These are phyloP conservation scores for Syrrhaptes paradoxus DNA, from an alignment of 2,113 vertebrate genomes.

Conservation along the genomic window DNA sequence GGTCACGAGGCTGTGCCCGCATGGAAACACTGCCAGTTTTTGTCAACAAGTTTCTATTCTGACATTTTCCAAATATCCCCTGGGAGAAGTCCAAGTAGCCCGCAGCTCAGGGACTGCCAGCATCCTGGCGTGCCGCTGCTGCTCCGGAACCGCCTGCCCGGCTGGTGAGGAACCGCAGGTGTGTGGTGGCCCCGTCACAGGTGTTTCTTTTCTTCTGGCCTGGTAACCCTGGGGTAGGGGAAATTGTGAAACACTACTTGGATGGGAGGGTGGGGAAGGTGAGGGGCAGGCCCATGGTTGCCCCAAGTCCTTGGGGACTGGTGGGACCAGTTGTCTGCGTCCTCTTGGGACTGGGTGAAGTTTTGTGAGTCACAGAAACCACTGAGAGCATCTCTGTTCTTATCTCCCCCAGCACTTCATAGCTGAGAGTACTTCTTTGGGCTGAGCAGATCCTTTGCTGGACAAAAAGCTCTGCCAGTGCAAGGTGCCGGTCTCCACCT, in stretches of 20 bases:
- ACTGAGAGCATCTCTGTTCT: not conserved
- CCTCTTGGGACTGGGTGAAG: not conserved
- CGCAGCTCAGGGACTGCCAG: not conserved
- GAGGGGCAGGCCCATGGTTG: not conserved
- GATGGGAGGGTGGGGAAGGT: not conserved
- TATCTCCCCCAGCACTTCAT: not conserved
- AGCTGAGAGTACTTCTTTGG: not conserved
- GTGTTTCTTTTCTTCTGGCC: not conserved
- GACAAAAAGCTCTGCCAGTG: not conserved
- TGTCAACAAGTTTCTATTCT: constrained; percentile 60
- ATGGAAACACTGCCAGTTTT: constrained; percentile 28
- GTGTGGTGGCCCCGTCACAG: not conserved
- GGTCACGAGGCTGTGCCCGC: not conserved
- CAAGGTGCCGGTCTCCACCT: not conserved
- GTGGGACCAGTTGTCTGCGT: not conserved
- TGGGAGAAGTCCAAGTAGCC: constrained; percentile 43
- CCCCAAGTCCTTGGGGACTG: not conserved
- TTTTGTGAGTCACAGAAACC: constrained; percentile 37
- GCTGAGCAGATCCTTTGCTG: not conserved
- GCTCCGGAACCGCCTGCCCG: fast-evolving
- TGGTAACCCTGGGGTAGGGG: not conserved
- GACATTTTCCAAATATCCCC: constrained; percentile 42
- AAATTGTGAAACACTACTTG: not conserved
- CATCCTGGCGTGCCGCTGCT: not conserved
- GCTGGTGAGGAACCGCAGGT: not conserved